These are phyloP conservation scores for Bombylius major DNA, from an alignment of 2,888 invertebrate species.

Conservation along the genomic window DNA sequence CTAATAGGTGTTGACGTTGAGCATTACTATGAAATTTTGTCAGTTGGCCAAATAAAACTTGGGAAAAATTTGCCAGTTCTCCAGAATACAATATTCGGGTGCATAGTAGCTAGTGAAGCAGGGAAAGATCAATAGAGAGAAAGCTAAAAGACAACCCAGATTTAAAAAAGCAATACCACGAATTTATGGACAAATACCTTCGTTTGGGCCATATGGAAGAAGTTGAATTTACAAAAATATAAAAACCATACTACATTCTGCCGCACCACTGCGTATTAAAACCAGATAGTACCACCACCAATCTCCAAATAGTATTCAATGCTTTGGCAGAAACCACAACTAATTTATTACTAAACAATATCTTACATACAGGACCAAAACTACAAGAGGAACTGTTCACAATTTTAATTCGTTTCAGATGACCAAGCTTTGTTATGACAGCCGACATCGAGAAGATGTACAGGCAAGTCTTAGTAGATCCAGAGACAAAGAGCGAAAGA, in stretches of 20 bases:
- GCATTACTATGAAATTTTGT: neutral
- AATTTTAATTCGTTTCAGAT: neutral
- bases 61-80: neutral
- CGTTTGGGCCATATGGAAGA: neutral
- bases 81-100: neutral
- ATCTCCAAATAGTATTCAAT: neutral
- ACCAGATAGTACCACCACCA: neutral
- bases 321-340: neutral
- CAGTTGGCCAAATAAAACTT: neutral
- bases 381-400: neutral
- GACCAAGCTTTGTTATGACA: neutral
- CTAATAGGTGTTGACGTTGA: neutral
- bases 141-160: neutral
- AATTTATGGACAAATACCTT: neutral
- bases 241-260: neutral
- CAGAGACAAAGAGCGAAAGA: slow-evolving; percentile 11
- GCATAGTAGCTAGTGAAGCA: neutral
- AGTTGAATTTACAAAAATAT: neutral
- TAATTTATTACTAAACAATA: neutral
- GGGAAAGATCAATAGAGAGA: neutral
- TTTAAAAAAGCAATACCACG: neutral
- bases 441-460: slow-evolving; percentile 20
- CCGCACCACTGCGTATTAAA: neutral
- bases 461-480: slow-evolving; percentile 15
- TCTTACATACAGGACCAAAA: neutral